Conservation (phyloP, 1,140 invertebrate species). For the Patella vulgata region DNA sequence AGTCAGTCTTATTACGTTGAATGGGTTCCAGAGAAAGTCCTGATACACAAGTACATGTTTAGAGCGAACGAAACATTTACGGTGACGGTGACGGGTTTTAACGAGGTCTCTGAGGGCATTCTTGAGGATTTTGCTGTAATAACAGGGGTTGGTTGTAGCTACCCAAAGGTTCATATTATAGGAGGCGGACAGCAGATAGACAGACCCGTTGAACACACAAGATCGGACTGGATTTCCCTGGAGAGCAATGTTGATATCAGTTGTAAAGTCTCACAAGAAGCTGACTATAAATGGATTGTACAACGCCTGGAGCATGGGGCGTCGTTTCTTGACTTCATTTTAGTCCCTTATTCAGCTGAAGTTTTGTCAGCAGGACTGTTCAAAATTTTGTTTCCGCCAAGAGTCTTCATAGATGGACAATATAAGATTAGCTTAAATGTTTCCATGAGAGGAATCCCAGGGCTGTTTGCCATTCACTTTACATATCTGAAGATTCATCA, state of each 20-base stretch:
- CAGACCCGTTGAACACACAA: conserved; percentile 23
- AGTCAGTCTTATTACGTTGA: conserved; percentile 12
- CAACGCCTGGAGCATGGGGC: conserved; percentile 23
- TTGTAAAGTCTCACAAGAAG: conserved; percentile 34
- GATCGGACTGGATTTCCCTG: conserved; percentile 39
- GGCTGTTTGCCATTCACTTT: conserved; percentile 35
- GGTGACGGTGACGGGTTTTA: conserved; percentile 30
- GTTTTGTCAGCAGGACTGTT: conserved; percentile 22
- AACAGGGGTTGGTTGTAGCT: conserved; percentile 37
- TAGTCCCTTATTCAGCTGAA: conserved; percentile 11
- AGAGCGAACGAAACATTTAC: conserved; percentile 34
- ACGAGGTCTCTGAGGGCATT: conserved; percentile 30
- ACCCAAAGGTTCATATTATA: conserved; percentile 36
- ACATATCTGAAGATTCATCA: conserved; percentile 34
- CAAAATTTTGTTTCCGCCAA: conserved; percentile 37
- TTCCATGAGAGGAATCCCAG: conserved; percentile 41
- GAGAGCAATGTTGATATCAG: conserved; percentile 44
- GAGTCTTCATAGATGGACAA: conserved; percentile 28
- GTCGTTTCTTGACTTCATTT: conserved; percentile 35
- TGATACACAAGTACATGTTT: conserved; percentile 34
- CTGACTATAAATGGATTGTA: conserved; percentile 37
- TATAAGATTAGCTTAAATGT: conserved; percentile 44
- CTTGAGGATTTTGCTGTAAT: conserved; percentile 32
- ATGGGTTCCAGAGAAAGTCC: conserved; percentile 12
- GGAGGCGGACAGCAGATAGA: conserved; percentile 42